Evolutionary conservation across 2,797 vertebrate species (phyloP).

Genomic region (Oophaga sylvatica): DNA sequence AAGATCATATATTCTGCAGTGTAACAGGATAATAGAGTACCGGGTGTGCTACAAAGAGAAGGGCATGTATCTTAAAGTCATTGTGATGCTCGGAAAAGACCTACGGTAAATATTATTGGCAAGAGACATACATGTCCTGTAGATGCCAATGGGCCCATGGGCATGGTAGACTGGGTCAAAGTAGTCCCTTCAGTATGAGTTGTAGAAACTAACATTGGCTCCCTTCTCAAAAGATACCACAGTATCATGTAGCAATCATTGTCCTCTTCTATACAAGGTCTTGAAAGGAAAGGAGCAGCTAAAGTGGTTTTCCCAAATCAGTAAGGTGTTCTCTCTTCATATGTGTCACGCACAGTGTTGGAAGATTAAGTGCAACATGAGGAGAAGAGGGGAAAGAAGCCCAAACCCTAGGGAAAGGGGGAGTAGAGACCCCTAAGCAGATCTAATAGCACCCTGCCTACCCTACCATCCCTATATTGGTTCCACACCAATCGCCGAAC

Average conservation of each 20-base stretch:
- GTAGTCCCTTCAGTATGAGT: not conserved
- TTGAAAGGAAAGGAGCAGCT: too few relatives aligned
- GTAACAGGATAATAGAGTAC: not conserved
- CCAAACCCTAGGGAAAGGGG: too few relatives aligned
- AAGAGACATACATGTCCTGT: not conserved
- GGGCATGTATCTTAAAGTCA: not conserved
- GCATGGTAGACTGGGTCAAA: not conserved
- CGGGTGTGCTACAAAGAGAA: not conserved
- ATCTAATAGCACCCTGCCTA: too few relatives aligned
- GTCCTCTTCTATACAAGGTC: not conserved
- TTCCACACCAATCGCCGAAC: too few relatives aligned
- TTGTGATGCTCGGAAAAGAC: not conserved
- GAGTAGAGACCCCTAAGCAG: too few relatives aligned
- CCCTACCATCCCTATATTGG: too few relatives aligned
- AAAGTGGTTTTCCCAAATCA: too few relatives aligned
- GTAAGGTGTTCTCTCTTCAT: too few relatives aligned
- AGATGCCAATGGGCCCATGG: not conserved
- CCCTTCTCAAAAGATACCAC: not conserved
- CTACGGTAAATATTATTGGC: not conserved
- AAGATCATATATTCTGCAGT: constrained; percentile 5
- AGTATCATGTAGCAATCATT: not conserved
- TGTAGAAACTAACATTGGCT: not conserved
- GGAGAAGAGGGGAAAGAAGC: too few relatives aligned
- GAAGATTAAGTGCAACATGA: too few relatives aligned
- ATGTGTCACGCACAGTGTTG: too few relatives aligned